Evolutionary conservation across 2,113 vertebrate species (phyloP), one percentile per base, ranked within the genome.

Genomic region (Merops nubicus): DNA sequence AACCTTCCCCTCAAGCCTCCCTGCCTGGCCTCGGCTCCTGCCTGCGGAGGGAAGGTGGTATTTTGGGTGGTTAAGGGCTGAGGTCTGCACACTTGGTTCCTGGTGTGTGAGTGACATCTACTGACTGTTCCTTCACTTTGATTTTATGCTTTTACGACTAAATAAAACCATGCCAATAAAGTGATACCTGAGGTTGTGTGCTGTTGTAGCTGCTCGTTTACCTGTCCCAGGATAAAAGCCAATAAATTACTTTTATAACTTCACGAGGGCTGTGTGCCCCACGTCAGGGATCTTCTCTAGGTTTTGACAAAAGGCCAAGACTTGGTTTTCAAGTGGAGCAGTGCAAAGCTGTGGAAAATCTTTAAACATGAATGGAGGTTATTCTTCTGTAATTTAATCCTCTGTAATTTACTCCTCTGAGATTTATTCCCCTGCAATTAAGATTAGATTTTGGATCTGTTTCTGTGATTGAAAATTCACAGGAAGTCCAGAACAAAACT

Each of bases 21-120:
- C 38, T 6, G 54, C 25, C 38, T 5, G 26, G 8, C 72, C 68
- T 9, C 2, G 65, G 23, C 42, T 62, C 14, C n/a, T 19, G 5
- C 62, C 51, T 6, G 57, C 70, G 1, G 43, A 0, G 28, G 57
- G 64, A 25, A 36, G 10, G 45, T 0, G 28, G 6, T 3, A 7
- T 31, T 21, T 19, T 1, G 34, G 8, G 18, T 0, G 10, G 20
- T 26, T 9, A 0, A 0, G 11, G 33, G 14, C 3, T 1, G 21
- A 60, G 25, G 36, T 0, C 13, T 43, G 33, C 8, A 0, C 0
- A 2, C 56, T 8, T 5, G 50, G 22, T 84, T 36, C 21, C 26
- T 92, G 91, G 72, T 69, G 85, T 80, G 5, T 11, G 63, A 81
- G 68, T 81, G 97, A 94, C 97, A 94, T 47, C 97, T 97, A 77